These are phyloP conservation scores for Zaprionus tsacasi DNA, from an alignment of 1,140 invertebrate genomes.

Conservation along the genomic window DNA sequence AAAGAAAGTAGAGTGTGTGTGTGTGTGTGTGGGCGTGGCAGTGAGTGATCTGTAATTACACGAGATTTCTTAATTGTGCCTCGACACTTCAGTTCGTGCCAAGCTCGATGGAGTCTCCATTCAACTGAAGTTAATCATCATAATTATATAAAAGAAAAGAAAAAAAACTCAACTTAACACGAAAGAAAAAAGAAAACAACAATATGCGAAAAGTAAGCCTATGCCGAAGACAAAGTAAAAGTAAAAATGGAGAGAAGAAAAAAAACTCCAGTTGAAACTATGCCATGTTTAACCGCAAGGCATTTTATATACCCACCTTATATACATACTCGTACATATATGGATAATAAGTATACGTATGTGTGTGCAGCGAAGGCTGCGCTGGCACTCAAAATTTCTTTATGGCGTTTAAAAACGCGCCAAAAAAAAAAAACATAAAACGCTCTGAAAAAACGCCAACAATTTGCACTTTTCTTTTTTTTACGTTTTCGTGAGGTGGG, in stretches of 20 bases:
- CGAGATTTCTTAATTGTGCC: constrained; percentile 49
- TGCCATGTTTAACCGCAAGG: constrained; percentile 46
- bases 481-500: constrained; percentile 24
- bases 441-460: constrained; percentile 12
- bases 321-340: neutral
- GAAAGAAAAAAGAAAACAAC: constrained; percentile 19
- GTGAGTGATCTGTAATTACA: constrained; percentile 34
- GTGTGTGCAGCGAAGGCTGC: constrained; percentile 27
- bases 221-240: constrained; percentile 41
- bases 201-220: constrained; percentile 30
- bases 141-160: constrained; percentile 38
- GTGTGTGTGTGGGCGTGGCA: constrained; percentile 32
- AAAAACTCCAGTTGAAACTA: constrained; percentile 28
- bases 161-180: constrained; percentile 1
- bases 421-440: constrained; percentile 19
- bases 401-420: constrained; percentile 28
- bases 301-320: constrained; percentile 14
- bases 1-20: constrained; percentile 37
- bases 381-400: constrained; percentile 29
- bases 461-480: constrained; percentile 28
- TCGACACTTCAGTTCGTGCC: constrained; percentile 45
- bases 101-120: constrained; percentile 22
- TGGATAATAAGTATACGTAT: neutral
- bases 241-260: constrained; percentile 12
- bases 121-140: constrained; percentile 43